Evolutionary conservation across 2,113 vertebrate genomes (phyloP).

Genomic region (Panthera tigris): DNA sequence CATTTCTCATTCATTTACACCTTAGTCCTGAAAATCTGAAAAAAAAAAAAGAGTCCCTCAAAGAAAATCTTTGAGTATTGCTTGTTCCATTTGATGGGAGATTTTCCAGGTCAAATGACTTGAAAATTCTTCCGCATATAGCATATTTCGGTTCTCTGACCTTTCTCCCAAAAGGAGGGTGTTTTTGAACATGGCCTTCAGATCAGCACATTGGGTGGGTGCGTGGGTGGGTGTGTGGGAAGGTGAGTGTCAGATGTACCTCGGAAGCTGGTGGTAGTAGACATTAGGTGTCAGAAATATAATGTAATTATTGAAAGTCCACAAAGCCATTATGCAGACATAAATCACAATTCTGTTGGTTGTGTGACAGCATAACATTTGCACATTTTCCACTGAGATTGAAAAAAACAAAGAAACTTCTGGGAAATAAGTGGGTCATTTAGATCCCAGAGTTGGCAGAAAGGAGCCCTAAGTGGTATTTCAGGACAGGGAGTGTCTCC

Average conservation of each 20-base stretch:
- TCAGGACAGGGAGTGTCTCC: neutral
- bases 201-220: neutral
- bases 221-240: no score
- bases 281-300: neutral
- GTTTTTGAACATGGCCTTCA: neutral
- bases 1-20: constrained; percentile 73
- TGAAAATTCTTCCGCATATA: neutral
- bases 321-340: neutral
- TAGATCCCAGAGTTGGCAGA: neutral
- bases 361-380: neutral
- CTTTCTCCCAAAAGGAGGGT: neutral
- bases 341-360: neutral
- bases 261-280: neutral
- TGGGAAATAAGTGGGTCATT: neutral
- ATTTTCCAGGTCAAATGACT: neutral
- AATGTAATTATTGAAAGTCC: neutral
- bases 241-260: neutral
- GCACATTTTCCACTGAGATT: neutral
- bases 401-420: neutral
- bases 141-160: neutral
- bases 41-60: neutral
- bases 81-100: neutral
- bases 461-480: neutral
- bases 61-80: neutral
- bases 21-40: constrained; percentile 47